These are phyloP conservation scores for Calameuta pallipes DNA, from an alignment of 2,888 invertebrate species.

Conservation along the genomic window DNA sequence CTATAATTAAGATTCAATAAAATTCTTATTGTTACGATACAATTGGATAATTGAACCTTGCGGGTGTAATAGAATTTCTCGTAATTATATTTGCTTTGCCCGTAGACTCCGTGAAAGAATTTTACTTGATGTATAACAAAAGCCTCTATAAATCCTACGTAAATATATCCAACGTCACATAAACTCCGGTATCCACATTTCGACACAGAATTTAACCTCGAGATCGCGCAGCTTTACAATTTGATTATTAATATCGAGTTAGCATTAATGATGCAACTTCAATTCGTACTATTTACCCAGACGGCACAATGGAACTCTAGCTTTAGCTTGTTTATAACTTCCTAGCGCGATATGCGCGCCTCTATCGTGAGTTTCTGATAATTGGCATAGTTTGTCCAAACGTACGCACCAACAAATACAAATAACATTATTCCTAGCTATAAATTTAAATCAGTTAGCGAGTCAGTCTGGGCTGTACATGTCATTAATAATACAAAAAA, in stretches of 20 bases:
- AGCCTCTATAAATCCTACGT: not conserved
- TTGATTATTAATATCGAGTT: not conserved
- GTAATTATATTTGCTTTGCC: not conserved
- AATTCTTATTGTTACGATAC: not conserved
- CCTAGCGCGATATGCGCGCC: not conserved
- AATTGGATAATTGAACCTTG: not conserved
- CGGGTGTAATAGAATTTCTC: not conserved
- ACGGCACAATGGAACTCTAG: not conserved
- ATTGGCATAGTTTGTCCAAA: slow-evolving; percentile 26
- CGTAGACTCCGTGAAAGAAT: not conserved
- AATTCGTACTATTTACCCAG: not conserved
- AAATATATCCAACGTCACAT: not conserved
- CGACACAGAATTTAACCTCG: not conserved
- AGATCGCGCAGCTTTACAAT: not conserved
- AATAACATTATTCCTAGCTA: slow-evolving; percentile 14
- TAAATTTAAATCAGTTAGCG: slow-evolving; percentile 6
- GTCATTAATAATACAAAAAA: not conserved
- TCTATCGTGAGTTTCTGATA: slow-evolving; percentile 22
- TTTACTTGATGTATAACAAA: not conserved
- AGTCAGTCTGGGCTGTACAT: not conserved
- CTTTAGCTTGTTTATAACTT: not conserved
- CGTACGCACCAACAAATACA: slow-evolving; percentile 17
- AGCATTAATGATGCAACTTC: not conserved
- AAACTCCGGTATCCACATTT: not conserved
- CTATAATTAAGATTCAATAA: not conserved